Evolutionary conservation across 2,113 vertebrate genomes (phyloP).

Genomic region (Amazona guildingii): DNA sequence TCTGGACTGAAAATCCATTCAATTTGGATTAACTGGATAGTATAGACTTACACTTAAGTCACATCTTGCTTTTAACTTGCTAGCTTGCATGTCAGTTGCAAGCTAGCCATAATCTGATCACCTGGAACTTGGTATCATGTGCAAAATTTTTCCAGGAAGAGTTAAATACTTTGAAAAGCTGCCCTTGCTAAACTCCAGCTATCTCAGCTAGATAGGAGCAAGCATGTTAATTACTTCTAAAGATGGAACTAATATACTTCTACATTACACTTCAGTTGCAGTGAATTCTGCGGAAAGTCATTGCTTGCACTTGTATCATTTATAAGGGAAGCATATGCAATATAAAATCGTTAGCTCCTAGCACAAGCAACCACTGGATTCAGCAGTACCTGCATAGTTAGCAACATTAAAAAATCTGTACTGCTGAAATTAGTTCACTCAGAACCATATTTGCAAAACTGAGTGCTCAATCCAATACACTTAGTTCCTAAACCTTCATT

Average conservation of each 20-base stretch:
- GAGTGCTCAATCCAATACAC: neutral
- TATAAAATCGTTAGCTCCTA: neutral
- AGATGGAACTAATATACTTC: neutral
- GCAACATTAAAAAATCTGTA: neutral
- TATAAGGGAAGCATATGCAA: neutral
- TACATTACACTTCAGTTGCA: neutral
- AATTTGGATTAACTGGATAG: neutral
- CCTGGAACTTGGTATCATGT: neutral
- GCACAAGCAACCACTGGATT: neutral
- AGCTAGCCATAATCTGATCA: neutral
- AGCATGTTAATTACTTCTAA: neutral
- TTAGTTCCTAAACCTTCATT: neutral
- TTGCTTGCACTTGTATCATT: neutral
- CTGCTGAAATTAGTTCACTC: neutral
- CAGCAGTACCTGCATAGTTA: neutral
- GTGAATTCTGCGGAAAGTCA: neutral
- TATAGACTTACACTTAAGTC: neutral
- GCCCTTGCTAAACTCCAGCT: neutral
- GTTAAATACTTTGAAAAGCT: neutral
- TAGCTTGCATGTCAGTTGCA: neutral
- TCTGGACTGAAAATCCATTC: neutral
- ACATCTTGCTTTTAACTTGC: neutral
- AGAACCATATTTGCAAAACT: neutral
- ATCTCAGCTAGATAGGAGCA: neutral
- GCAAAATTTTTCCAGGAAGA: neutral